Evolutionary conservation across 2,113 vertebrate genomes (phyloP).

Genomic region (Symphodus melops): DNA sequence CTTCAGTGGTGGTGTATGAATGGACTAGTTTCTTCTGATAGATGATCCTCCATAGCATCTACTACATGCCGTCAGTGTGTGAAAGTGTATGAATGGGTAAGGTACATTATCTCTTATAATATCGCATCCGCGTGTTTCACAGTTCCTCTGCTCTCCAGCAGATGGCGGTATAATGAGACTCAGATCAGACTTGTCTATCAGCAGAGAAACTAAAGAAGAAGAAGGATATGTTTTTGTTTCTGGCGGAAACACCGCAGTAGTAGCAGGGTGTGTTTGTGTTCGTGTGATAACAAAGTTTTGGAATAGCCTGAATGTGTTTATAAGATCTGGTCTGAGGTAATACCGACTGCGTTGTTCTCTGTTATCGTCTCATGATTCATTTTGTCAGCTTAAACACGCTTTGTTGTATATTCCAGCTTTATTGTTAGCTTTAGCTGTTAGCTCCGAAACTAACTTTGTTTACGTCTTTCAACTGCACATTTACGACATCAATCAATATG

Average conservation of each 20-base stretch:
- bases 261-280: conserved; percentile 8
- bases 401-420: neutral
- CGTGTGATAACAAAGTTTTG: neutral
- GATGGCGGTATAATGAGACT: too few species aligned
- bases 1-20: too few species aligned
- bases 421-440: conserved; percentile 26
- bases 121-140: too few species aligned
- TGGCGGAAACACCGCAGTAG: neutral
- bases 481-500: neutral
- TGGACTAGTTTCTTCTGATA: too few species aligned
- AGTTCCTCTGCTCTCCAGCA: neutral
- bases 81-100: too few species aligned
- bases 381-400: neutral
- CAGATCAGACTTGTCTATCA: too few species aligned
- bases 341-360: accelerated
- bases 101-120: too few species aligned
- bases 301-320: neutral
- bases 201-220: neutral
- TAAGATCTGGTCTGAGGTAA: conserved; percentile 23
- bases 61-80: too few species aligned
- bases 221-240: neutral
- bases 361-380: neutral
- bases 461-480: neutral
- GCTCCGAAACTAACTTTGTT: neutral
- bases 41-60: too few species aligned